Conservation (phyloP, 2,113 vertebrate species). For the Cololabis saira region DNA sequence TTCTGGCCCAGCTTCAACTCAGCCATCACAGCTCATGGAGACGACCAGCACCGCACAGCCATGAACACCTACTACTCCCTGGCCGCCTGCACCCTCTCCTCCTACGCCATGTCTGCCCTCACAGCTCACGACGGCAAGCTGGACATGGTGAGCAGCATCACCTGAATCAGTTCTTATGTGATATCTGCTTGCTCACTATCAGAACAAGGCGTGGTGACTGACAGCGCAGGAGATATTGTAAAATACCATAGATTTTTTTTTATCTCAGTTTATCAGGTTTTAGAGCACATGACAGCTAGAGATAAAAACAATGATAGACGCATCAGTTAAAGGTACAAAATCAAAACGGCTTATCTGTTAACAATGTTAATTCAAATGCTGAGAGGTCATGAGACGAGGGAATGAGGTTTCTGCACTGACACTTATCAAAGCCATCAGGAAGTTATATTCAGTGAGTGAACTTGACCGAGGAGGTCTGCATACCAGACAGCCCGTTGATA, state of each 20-base stretch:
- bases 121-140: conserved; percentile 80
- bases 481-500: conserved; percentile 3
- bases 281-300: conserved; percentile 6
- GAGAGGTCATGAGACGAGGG: background rate
- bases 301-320: conserved; percentile 13
- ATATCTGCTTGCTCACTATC: too few relatives aligned
- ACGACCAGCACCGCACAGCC: conserved; percentile 85
- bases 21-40: conserved; percentile 67
- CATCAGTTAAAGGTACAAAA: background rate
- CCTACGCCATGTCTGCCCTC: conserved; percentile 84
- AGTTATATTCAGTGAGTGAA: background rate
- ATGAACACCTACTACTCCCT: conserved; percentile 93
- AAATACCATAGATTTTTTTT: background rate
- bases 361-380: background rate
- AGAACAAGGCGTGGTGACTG: too few relatives aligned
- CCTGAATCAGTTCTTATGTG: too few relatives aligned
- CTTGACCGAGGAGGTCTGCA: background rate
- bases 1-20: conserved; percentile 98
- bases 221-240: background rate
- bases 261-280: conserved; percentile 7
- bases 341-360: background rate
- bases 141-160: conserved; percentile 85
- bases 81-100: conserved; percentile 85
- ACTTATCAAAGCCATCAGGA: conserved; percentile 17
- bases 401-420: conserved; percentile 30